phyloP scores from a whole-genome alignment of 2,888 invertebrate species.

The Oxycera nigricornis region DNA sequence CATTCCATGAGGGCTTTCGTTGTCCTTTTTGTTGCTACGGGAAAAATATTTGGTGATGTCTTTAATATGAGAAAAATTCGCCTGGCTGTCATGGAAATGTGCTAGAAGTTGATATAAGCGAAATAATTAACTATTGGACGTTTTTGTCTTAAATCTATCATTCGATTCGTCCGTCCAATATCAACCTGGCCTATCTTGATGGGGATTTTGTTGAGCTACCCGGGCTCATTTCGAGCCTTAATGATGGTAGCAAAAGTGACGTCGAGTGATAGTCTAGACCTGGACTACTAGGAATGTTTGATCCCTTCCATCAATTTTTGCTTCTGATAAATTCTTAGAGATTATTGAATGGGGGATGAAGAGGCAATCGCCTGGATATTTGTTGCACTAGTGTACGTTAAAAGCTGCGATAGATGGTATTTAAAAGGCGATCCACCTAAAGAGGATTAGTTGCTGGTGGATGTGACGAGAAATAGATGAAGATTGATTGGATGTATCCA shows the following conservation, averaged over 20 bases:
- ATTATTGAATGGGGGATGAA: neutral
- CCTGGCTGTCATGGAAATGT: neutral
- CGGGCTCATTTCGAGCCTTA: too few relatives aligned
- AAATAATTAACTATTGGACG: neutral
- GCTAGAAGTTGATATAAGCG: neutral
- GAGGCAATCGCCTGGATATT: neutral
- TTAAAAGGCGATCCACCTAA: neutral
- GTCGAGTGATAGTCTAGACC: neutral
- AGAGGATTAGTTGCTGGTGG: slow-evolving; percentile 1
- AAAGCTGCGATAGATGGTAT: neutral
- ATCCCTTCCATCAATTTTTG: slow-evolving; percentile 6
- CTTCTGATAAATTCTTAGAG: neutral
- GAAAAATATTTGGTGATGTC: too few relatives aligned
- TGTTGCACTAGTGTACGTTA: neutral
- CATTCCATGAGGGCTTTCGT: too few relatives aligned
- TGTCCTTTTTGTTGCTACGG: too few relatives aligned
- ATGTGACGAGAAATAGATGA: slow-evolving; percentile 24
- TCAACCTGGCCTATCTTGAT: too few relatives aligned
- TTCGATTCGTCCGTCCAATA: neutral
- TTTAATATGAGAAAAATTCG: neutral
- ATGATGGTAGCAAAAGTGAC: neutral
- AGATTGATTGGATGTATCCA: slow-evolving; percentile 23
- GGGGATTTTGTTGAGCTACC: too few relatives aligned
- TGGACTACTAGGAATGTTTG: neutral
- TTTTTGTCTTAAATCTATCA: neutral